Evolutionary conservation across 2,797 vertebrate species (phyloP).

Genomic region (Astyanax mexicanus): DNA sequence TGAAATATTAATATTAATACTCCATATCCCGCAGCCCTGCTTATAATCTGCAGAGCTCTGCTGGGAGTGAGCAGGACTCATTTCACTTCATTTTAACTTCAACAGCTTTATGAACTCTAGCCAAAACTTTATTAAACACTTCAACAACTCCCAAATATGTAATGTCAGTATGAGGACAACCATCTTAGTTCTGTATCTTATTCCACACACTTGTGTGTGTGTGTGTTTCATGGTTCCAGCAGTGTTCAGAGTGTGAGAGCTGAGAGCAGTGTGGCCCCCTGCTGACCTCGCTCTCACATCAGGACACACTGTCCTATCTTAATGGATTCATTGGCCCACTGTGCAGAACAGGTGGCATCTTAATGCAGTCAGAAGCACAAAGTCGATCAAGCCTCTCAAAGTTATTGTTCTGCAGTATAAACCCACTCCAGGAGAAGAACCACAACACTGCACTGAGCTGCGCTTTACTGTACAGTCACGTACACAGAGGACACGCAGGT

Average conservation of each 20-base stretch:
- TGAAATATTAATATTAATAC: background rate
- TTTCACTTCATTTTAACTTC: no score
- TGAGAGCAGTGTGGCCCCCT: slow-evolving; percentile 26
- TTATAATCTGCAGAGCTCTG: background rate
- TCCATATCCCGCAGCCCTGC: background rate
- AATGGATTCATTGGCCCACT: slow-evolving; percentile 32
- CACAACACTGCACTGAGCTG: background rate
- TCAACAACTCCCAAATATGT: slow-evolving; percentile 14
- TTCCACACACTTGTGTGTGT: slow-evolving; percentile 23
- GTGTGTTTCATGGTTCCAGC: slow-evolving; percentile 35
- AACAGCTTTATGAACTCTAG: slow-evolving; percentile 22
- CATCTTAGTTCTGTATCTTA: slow-evolving; percentile 8
- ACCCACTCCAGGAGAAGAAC: background rate
- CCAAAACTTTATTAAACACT: slow-evolving; percentile 24
- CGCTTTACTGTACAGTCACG: slow-evolving; percentile 3
- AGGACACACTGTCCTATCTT: slow-evolving; percentile 26
- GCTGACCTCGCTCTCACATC: slow-evolving; percentile 25
- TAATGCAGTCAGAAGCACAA: slow-evolving; percentile 17
- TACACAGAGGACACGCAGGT: background rate
- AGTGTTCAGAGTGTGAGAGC: slow-evolving; percentile 17
- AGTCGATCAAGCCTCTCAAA: slow-evolving; percentile 5
- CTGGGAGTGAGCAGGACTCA: background rate
- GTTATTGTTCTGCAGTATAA: slow-evolving; percentile 7
- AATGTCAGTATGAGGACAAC: slow-evolving; percentile 11
- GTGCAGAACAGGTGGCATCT: slow-evolving; percentile 27